Evolutionary conservation across 2,888 invertebrate species (phyloP), one percentile per base, ranked within the genome.

Genomic region (Odontocolon sp.): DNA sequence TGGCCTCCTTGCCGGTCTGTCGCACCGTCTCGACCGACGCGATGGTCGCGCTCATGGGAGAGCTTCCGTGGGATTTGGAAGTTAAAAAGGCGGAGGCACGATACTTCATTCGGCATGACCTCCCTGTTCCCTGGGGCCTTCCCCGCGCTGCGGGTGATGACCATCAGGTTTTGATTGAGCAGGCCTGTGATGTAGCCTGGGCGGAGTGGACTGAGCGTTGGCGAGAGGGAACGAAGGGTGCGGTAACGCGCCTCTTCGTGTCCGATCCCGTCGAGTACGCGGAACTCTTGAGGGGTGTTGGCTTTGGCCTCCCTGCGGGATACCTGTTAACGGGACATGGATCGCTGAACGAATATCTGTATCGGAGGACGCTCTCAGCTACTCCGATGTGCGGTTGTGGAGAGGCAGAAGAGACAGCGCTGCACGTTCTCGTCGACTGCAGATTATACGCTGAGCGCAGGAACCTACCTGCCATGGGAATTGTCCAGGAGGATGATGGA

Each of bases 1-100:
- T 72, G 42, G 75, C 75, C 3, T 23, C 68, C 2, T 8, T 76
- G 50, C 28, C 31, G 2, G 78, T 80, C 0, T 76, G 75, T 9
- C 70, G 66, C 33, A 69, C 75, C 1, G 78, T 80, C 2, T 80
- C 78, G 6, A 75, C 72, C 9, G 63, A 56, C n/a, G 77, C 79
- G 1, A 70, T 79, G 74, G 63, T 54, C 31, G 72, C 61, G 3
- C 42, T 78, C 5, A n/a, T 40, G 42, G 76, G 76, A 1, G 61
- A 57, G 9, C 64, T n/a, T n/a, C n/a, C n/a, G n/a, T n/a, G n/a
- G n/a, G n/a, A n/a, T n/a, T n/a, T n/a, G n/a, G n/a, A n/a, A n/a
- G n/a, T n/a, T n/a, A n/a, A 52, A 16, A n/a, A 4, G 2, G 54
- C 31, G 14, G 67, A 57, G 45, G 56, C 67, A 23, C 54, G 18